Evolutionary conservation across 2,113 vertebrate genomes (phyloP).

Genomic region (Clinocottus analis): DNA sequence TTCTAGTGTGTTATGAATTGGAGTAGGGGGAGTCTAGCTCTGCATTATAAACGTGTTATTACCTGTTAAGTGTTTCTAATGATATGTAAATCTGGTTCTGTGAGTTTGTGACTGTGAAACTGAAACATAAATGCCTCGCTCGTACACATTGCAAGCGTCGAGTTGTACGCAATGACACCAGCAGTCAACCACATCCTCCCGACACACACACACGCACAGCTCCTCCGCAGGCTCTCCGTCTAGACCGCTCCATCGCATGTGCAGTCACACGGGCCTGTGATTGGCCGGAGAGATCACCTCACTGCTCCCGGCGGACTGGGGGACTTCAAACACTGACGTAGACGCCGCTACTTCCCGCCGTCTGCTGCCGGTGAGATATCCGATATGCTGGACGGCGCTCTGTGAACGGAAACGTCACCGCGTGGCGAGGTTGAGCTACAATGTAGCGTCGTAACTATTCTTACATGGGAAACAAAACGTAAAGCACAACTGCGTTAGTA

Average conservation of each 20-base stretch:
- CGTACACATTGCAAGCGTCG: background rate
- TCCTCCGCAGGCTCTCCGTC: background rate
- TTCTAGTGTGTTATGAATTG: background rate
- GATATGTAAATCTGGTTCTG: background rate
- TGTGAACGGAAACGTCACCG: constrained; percentile 1
- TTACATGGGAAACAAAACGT: background rate
- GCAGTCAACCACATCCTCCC: constrained; percentile 37
- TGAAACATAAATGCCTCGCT: background rate
- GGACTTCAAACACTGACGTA: constrained; percentile 52
- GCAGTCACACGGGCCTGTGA: constrained; percentile 54
- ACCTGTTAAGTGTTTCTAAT: background rate
- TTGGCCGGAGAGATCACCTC: constrained; percentile 76
- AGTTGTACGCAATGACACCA: background rate
- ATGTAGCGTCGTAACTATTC: background rate
- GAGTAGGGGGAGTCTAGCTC: background rate
- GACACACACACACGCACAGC: background rate
- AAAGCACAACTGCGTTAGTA: background rate
- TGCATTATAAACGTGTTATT: background rate
- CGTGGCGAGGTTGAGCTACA: background rate
- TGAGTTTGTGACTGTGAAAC: background rate
- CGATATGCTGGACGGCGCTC: background rate
- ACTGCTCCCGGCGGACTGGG: constrained; percentile 44
- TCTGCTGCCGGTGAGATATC: background rate
- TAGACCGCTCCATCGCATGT: constrained; percentile 52
- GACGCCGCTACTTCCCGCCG: background rate